phyloP scores from a whole-genome alignment of 2,797 vertebrate genomes.

The Ctenochaetus hawaiiensis region DNA sequence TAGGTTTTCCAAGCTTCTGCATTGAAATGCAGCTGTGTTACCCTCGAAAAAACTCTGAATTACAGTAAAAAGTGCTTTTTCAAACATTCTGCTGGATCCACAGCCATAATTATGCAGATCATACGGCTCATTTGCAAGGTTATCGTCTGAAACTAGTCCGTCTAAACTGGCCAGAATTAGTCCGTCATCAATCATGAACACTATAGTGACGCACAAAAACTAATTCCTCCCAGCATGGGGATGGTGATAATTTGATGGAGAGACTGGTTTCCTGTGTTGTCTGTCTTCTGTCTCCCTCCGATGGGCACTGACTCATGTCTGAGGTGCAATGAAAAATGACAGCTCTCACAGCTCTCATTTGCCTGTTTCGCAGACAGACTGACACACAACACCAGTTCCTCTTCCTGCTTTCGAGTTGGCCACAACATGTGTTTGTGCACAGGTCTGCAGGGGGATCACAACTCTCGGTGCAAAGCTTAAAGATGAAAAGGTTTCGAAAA shows the following conservation, averaged over 20 bases:
- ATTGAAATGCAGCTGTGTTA: background rate
- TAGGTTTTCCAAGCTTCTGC: background rate
- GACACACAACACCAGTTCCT: conserved; percentile 46
- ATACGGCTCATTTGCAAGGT: conserved; percentile 21
- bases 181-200: conserved; percentile 23
- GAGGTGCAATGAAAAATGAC: conserved; percentile 54
- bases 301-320: conserved; percentile 64
- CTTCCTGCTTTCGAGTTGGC: conserved; percentile 41
- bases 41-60: background rate
- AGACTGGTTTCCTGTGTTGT: conserved; percentile 65
- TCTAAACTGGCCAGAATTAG: conserved; percentile 3
- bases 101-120: conserved; percentile 22
- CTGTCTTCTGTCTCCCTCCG: conserved; percentile 56
- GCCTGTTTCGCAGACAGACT: conserved; percentile 51
- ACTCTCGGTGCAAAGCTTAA: background rate
- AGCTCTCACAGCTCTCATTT: conserved; percentile 51
- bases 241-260: conserved; percentile 63
- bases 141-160: background rate
- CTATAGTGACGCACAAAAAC: conserved; percentile 18
- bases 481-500: conserved; percentile 7
- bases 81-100: conserved; percentile 16
- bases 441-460: conserved; percentile 8
- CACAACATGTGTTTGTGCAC: conserved; percentile 18
- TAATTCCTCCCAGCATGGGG: conserved; percentile 3
- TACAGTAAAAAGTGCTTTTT: conserved; percentile 11